Evolutionary conservation across 2,113 vertebrate species (phyloP).

Genomic region (Callipepla californica): DNA sequence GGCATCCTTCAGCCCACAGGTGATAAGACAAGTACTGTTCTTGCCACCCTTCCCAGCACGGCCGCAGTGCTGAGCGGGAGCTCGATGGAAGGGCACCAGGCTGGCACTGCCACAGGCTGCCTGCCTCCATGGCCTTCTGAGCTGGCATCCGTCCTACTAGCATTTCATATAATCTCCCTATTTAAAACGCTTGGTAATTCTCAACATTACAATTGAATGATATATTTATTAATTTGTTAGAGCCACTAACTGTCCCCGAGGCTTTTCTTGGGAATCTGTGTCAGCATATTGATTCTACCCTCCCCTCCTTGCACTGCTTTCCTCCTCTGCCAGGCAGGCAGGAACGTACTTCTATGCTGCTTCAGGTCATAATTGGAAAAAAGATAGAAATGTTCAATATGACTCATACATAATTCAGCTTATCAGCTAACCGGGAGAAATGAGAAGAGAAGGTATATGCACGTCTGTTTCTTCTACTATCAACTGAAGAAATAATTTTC

Average conservation of each 20-base stretch:
- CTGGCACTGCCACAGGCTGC: background rate
- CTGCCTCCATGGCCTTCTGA: rapidly evolving
- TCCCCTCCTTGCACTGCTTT: conserved; percentile 11
- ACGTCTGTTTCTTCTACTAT: conserved; percentile 60
- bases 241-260: conserved; percentile 55
- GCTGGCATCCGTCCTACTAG: background rate
- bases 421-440: conserved; percentile 75
- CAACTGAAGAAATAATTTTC: conserved; percentile 77
- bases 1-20: background rate
- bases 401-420: conserved; percentile 79
- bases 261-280: conserved; percentile 59
- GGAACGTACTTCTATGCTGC: conserved; percentile 59
- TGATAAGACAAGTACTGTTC: background rate
- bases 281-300: conserved; percentile 69
- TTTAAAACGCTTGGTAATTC: conserved; percentile 57
- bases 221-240: conserved; percentile 75
- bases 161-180: conserved; percentile 5
- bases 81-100: background rate
- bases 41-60: background rate
- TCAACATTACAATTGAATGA: conserved; percentile 52
- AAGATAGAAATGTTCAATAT: conserved; percentile 77
- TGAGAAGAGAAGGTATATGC: conserved; percentile 69
- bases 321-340: conserved; percentile 61
- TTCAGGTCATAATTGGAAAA: conserved; percentile 76
- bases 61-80: background rate